Conservation (phyloP, 2,888 invertebrate genomes). For the Heliconius charithonia region DNA sequence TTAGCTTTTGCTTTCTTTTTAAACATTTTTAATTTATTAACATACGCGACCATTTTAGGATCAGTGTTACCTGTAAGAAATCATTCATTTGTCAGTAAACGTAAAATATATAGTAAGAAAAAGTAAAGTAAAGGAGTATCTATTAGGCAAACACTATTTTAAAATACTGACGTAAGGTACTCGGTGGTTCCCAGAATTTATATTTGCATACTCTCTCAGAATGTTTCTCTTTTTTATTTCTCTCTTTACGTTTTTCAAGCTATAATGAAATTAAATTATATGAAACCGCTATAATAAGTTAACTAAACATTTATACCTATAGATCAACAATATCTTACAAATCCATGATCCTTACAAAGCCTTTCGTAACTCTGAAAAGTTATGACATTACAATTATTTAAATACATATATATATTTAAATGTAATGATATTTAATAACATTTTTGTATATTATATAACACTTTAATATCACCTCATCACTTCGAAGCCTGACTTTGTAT, state of each 20-base stretch:
- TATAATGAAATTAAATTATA: conserved; percentile 43
- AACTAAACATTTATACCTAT: not conserved
- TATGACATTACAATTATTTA: not conserved
- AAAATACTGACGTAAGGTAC: conserved; percentile 64
- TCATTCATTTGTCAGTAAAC: not conserved
- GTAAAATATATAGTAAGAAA: conserved; percentile 19
- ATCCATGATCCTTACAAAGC: conserved; percentile 55
- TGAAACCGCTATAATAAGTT: not conserved
- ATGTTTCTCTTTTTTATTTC: conserved; percentile 63
- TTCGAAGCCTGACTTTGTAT: conserved; percentile 66
- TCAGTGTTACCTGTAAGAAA: conserved; percentile 63
- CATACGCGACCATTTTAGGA: conserved; percentile 64
- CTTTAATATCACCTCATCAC: conserved; percentile 52
- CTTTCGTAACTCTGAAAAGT: conserved; percentile 68
- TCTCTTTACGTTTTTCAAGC: conserved; percentile 67
- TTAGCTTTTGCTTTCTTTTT: conserved; percentile 62
- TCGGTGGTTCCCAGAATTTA: conserved; percentile 77
- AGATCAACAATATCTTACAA: conserved; percentile 59
- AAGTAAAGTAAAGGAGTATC: no score
- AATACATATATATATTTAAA: not conserved
- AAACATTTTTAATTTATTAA: conserved; percentile 65
- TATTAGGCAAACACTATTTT: not conserved
- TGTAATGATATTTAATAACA: not conserved
- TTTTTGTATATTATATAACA: no score
- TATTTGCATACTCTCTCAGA: conserved; percentile 66